phyloP scores from a whole-genome alignment of 2,113 vertebrate species.

The Ivindomyrus marchei region DNA sequence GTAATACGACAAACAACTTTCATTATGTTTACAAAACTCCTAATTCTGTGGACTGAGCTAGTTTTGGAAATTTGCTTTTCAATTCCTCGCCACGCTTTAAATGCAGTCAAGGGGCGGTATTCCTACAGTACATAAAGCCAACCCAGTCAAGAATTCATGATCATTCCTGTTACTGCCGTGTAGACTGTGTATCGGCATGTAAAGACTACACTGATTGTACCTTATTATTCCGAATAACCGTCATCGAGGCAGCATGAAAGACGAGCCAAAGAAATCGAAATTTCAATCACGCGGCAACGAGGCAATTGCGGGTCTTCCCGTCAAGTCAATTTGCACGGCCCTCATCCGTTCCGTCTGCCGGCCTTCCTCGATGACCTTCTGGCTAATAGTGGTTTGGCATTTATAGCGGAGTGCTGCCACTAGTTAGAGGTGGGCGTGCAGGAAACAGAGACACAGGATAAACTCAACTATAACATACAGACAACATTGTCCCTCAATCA shows the following conservation, averaged over 20 bases:
- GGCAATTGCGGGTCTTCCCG: not conserved
- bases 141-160: not conserved
- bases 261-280: not conserved
- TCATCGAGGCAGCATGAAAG: not conserved
- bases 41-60: not conserved
- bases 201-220: not conserved
- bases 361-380: not conserved
- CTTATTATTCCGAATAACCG: not conserved
- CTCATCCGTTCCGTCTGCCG: not conserved
- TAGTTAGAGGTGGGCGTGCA: not conserved
- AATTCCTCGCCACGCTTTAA: not conserved
- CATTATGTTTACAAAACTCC: not conserved
- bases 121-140: not conserved
- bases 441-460: not conserved
- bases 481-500: not conserved
- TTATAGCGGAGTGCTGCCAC: not conserved
- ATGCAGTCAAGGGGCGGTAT: not conserved
- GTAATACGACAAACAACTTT: not conserved
- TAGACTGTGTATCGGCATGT: not conserved
- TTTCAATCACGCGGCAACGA: not conserved
- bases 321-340: not conserved
- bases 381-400: not conserved
- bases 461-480: not conserved
- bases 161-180: not conserved
- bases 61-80: not conserved